Base-by-base conservation (phyloP, 2,888 invertebrate species). In the Hirtodrosophila histrioides region DNA sequence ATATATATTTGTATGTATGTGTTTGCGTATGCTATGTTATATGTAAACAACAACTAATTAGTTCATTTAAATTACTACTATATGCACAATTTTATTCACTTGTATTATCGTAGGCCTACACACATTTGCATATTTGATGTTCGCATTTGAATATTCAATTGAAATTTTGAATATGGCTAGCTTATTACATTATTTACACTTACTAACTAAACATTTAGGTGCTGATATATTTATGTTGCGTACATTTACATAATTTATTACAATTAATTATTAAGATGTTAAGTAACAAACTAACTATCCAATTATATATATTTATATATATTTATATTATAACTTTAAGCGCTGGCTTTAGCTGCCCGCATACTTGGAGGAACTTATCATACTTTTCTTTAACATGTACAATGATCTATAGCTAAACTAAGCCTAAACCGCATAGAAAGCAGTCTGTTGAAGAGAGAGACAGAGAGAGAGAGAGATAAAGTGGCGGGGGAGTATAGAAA, bases 341-440 rank as follows among this genome's bases (percentile, higher is more conserved):
- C 73, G 77, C 77, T 39, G 60, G 73, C 77, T 27, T 36, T 50
- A 50, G 37, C 43, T 61, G 70, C 74, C 71, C 49, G 85, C 85
- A 71, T 71, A 75, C 77, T 75, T 82, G 78, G 84, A 84, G 84
- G 84, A 84, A 84, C 84, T 87, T 87, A 84, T 70, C 74, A 84
- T 84, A 87, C 87, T 44, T 79, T 69, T 73, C 55, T 65, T 76
- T 70, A 72, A 85, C 81, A 84, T 84, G 67, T 84, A 84, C 84
- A 84, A 68, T 82, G 68, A 53, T 69, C 68, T 79, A 85, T 55
- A 66, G 49, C 67, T 86, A 77, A 36, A 23, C 57, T 76, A 68
- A 27, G 12, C 23, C 40, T 45, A 46, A 63, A n/a, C 29, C 24
- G 41, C 36, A 55, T 48, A 40, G 58, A 62, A 69, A 74, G 77